Base-by-base conservation (phyloP, 1,140 invertebrate genomes). In the Neodiprion pinetum region DNA sequence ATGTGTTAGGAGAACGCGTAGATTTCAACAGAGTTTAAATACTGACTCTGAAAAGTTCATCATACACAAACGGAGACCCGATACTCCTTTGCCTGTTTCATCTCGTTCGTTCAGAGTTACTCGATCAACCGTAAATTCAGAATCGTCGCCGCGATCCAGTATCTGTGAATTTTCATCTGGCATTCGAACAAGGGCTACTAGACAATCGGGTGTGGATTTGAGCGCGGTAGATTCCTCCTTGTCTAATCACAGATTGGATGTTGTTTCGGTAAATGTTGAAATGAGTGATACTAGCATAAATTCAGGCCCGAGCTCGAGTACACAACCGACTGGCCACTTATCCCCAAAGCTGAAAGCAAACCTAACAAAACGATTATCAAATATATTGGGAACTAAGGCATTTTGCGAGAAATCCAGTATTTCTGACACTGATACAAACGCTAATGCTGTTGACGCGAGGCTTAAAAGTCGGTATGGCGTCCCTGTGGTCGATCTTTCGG, bases 1-100 rank as follows among this genome's bases (percentile, higher is more conserved):
- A 11, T 69, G 40, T 17, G 17, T 21, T 21, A 69, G 40, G 40
- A 69, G 21, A 69, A 21, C 17, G 17, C 17, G 17, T 21, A 21
- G 17, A 21, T 21, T 21, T 21, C 17, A 10, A 14, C 10, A 53
- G n/a, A 53, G 2, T 53, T 53, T n/a, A 53, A 53, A 53, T 53
- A 53, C n/a, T 53, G n/a, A 47, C 69, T 17, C 72, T 68, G 8
- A 72, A 71, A n/a, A 78, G 71, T 72, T 67, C 71, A 17, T 12
- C 75, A 14, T 69, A 1, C 70, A 70, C 1, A 84, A 61, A 70
- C 80, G 71, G 28, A 74, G 81, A 49, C 81, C 83, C 0, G 84
- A 84, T 7, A 86, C 83, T 7, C 84, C 84, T 0, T 70, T 84
- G 28, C 78, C 83, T 0, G 79, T 76, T 11, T 77, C 61, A 3